Evolutionary conservation across 1,140 invertebrate genomes (phyloP).

Genomic region (Drosophila quadrilineata): DNA sequence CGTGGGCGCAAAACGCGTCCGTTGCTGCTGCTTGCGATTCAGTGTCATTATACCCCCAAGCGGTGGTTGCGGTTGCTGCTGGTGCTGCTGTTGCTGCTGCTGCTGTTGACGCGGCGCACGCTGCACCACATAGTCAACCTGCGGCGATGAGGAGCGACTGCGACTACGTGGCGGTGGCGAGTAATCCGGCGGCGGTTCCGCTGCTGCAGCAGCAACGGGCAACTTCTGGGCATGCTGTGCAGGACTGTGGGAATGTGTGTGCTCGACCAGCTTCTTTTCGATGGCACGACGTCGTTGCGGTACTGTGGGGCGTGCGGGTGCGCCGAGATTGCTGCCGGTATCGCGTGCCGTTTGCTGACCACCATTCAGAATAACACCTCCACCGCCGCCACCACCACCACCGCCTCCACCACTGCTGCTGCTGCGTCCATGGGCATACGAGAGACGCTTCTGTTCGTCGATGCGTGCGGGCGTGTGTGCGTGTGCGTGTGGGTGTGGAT

Average conservation of each 20-base stretch:
- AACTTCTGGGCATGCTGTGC: constrained; percentile 16
- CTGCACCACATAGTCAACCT: constrained; percentile 57
- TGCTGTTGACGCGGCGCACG: background rate
- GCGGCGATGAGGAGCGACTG: constrained; percentile 81
- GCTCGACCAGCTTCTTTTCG: constrained; percentile 73
- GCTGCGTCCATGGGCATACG: constrained; percentile 33
- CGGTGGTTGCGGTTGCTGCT: constrained; percentile 41
- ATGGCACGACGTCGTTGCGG: constrained; percentile 84
- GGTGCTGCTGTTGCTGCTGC: constrained; percentile 26
- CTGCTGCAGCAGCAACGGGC: constrained; percentile 9
- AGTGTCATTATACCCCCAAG: too few relatives aligned
- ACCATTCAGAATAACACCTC: too few relatives aligned
- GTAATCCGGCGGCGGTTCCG: constrained; percentile 87
- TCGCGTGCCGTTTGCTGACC: too few relatives aligned
- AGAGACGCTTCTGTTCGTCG: constrained; percentile 47
- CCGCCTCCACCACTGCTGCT: too few relatives aligned
- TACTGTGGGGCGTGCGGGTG: constrained; percentile 82
- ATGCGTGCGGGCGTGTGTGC: constrained; percentile 20
- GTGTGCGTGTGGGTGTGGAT: too few relatives aligned
- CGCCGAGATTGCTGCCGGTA: constrained; percentile 22
- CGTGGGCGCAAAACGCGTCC: constrained; percentile 86
- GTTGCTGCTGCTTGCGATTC: constrained; percentile 85
- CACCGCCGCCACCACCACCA: too few relatives aligned
- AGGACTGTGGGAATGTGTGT: too few relatives aligned
- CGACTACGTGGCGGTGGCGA: constrained; percentile 84